A percentile compares a stretch with the other conserved stretches of the same genome.
These are phyloP conservation scores for Garrulus glandarius DNA, from an alignment of 2,797 vertebrate species.

Conservation along the genomic window DNA sequence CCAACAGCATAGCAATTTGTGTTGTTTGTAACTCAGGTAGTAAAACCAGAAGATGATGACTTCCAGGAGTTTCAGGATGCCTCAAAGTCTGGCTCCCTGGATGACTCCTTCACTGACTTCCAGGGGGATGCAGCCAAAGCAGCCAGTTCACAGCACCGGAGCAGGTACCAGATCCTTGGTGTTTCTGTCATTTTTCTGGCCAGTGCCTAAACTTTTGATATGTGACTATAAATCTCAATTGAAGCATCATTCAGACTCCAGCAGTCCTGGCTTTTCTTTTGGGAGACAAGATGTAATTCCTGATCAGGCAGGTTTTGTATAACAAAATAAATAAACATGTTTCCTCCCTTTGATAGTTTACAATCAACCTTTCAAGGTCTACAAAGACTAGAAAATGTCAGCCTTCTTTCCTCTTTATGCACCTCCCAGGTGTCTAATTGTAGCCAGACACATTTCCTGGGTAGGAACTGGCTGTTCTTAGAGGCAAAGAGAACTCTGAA, in stretches of 20 bases:
- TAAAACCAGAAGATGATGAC: slow-evolving; percentile 92
- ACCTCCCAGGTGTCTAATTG: background rate
- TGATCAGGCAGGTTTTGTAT: background rate
- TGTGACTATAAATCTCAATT: background rate
- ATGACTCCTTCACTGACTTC: slow-evolving; percentile 90
- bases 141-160: slow-evolving; percentile 78
- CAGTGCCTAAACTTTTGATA: background rate
- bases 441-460: background rate
- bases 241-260: background rate
- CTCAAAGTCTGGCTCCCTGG: slow-evolving; percentile 84
- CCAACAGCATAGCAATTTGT: background rate
- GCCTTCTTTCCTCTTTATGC: background rate
- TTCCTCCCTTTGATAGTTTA: background rate
- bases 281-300: background rate
- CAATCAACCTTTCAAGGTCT: background rate
- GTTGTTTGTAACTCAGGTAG: slow-evolving; percentile 72
- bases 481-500: background rate
- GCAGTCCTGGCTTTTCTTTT: background rate
- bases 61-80: slow-evolving; percentile 99
- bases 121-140: slow-evolving; percentile 81
- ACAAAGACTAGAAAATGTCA: background rate
- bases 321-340: background rate
- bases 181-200: background rate
- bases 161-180: slow-evolving; percentile 79
- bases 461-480: background rate